Base-by-base conservation (phyloP, 2,797 vertebrate genomes). In the Dromococcyx pavoninus region DNA sequence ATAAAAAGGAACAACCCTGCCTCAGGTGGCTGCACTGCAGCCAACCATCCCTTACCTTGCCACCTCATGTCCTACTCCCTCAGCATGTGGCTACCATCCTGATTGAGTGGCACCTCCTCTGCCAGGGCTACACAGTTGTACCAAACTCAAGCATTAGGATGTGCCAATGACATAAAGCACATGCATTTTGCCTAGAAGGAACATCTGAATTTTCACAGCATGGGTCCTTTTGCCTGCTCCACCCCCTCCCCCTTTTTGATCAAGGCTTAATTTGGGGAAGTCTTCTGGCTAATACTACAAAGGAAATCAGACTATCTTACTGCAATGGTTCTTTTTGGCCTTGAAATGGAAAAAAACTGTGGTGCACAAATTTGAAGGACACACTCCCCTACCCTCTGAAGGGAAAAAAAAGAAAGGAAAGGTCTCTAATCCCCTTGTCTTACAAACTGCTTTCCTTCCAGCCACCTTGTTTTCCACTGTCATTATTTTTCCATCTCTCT, bases 91-190 rank as follows among this genome's bases (percentile, higher is more conserved):
- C 17, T 28, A 27, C 41, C 5, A 1, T n/a, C 33, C 53, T 67
- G 69, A 72, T 1, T 0, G 0, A 82, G 14, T 8, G 27, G 16
- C 57, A 80, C 11, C 8, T 3, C 3, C n/a, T 33, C 44, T 78
- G 35, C 14, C 43, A 86, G 43, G 17, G 17, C 32, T 77, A 44
- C 1, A 2, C 11, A 11, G 44, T 7, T 51, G 15, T 28, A 24
- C 30, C 15, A 50, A 76, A 65, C 44, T 92, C 48, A 46, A 70
- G 21, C 7, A 9, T 67, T 12, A n/a, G 22, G 11, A 53, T 41
- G 24, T 60, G 33, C 35, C 43, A 81, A 21, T 39, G 35, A 33
- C 44, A 30, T 0, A 0, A 76, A 62, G 18, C 19, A 24, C 0
- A 2, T 7, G n/a, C 19, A 17, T 60, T 62, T 74, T 1, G 2